Conservation (phyloP, 1,140 invertebrate genomes). For the Bemisia tabaci region DNA sequence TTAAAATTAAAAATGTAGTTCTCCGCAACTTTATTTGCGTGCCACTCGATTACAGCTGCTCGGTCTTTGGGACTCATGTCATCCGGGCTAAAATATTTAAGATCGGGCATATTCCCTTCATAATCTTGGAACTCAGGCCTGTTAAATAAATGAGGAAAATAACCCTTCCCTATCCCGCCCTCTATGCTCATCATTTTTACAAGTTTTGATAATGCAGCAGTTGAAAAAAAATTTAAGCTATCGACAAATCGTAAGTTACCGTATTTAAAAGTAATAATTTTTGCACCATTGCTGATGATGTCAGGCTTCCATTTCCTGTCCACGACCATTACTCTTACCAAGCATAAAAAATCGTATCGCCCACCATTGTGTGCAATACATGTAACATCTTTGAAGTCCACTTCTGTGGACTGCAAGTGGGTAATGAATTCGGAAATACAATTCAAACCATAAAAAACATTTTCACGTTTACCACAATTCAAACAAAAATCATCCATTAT, state of each 20-base stretch:
- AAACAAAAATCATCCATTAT: background rate
- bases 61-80: background rate
- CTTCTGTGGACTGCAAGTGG: background rate
- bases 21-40: slow-evolving; percentile 13
- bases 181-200: slow-evolving; percentile 17
- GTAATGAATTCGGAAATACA: background rate
- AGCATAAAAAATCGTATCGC: background rate
- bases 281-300: background rate
- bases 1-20: slow-evolving; percentile 18
- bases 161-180: slow-evolving; percentile 15
- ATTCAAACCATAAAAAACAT: background rate
- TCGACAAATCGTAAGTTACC: slow-evolving; percentile 1
- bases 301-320: background rate
- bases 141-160: slow-evolving; percentile 22
- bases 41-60: slow-evolving; percentile 17
- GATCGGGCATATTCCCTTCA: slow-evolving; percentile 14
- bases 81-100: background rate
- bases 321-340: background rate
- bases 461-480: background rate
- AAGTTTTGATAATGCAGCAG: background rate
- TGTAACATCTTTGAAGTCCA: background rate
- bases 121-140: slow-evolving; percentile 16
- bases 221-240: background rate
- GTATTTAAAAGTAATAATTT: background rate
- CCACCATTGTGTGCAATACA: background rate